Base-by-base conservation (phyloP, 2,888 invertebrate species). In the Ophion ventricosus region DNA sequence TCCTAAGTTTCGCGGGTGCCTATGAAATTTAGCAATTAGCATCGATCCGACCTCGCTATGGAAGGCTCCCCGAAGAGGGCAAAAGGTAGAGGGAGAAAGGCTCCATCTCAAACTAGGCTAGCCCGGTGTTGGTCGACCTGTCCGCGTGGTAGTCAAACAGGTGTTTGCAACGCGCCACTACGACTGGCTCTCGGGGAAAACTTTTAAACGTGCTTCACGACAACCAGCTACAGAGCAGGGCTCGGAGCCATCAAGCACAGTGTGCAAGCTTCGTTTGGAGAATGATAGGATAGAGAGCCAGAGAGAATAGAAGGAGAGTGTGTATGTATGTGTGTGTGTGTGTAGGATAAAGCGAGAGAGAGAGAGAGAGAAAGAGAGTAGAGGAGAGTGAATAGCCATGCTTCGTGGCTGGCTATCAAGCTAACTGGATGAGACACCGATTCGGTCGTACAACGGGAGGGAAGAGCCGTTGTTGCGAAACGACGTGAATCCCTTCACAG, bases 361-460 rank as follows among this genome's bases (percentile, higher is more conserved):
- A 20, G 73, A 57, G 59, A 61, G 78, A 56, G 59, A 25, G 8
- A 20, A 40, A 49, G 25, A 61, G 23, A 49, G 66, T 49, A 70
- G 72, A 10, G 35, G 54, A 20, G 57, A 40, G 57, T 20, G 66
- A 43, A 72, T 59, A 59, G 40, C 17, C 66, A 63, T 63, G 75
- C 17, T 67, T 59, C 66, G 75, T 75, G 82, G 78, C 63, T 61
- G 80, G 78, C 87, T 83, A 85, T 87, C 82, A 83, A 86, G 86
- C 81, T 87, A 87, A 87, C 86, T 86, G 83, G 86, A 87, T 87
- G 87, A 86, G 85, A 87, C 86, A 85, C 80, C 78, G 83, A 87
- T 87, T 87, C 84, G 84, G 76, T 87, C 82, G 82, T 86, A 80
- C 7, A 7, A 77, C 74, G 69, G 54, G 57, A 43, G 77, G 64